Evolutionary conservation across 2,113 vertebrate species (phyloP), one percentile per base, ranked within the genome.

Genomic region (Probosciger aterrimus): DNA sequence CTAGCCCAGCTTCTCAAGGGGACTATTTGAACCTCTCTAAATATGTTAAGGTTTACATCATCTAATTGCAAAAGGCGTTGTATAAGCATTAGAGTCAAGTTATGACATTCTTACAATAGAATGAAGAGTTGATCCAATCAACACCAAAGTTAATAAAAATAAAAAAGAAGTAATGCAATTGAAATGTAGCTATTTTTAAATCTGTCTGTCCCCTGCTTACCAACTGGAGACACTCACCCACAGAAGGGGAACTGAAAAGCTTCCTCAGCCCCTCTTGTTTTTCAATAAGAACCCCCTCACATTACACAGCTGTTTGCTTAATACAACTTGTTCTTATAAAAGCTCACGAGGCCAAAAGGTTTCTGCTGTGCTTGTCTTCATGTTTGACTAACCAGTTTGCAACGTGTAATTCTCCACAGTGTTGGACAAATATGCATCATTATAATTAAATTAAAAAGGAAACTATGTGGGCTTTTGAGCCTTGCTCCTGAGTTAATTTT

Each of bases 51-150:
- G 88, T 91, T 95, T 95, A 96, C 92, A 82, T 97, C 97, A 96
- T 93, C 76, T 87, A 95, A 96, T 96, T 95, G 94, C 92, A 95
- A 92, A 90, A 95, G 92, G 86, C 94, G 82, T 97, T 96, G 88
- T 92, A 77, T 88, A 96, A 96, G 89, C 86, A 86, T 59, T 70
- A 76, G 82, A 95, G 92, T 94, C 86, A 97, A 88, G 79, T 82
- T 79, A 88, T 47, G 70, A 92, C 94, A 92, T 49, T 86, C 83
- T 47, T 91, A 50, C 73, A 95, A 95, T 55, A 96, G 83, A 90
- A 43, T 50, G 80, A 96, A 93, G 78, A 95, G 63, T 28, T 8
- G 57, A 93, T 77, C 93, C 74, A 88, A 92, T 93, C 96, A 96
- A 78, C 60, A 69, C 57, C 71, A 62, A 73, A 85, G 86, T 50